Evolutionary conservation across 1,140 invertebrate species (phyloP).

Genomic region (Cydia splendana): DNA sequence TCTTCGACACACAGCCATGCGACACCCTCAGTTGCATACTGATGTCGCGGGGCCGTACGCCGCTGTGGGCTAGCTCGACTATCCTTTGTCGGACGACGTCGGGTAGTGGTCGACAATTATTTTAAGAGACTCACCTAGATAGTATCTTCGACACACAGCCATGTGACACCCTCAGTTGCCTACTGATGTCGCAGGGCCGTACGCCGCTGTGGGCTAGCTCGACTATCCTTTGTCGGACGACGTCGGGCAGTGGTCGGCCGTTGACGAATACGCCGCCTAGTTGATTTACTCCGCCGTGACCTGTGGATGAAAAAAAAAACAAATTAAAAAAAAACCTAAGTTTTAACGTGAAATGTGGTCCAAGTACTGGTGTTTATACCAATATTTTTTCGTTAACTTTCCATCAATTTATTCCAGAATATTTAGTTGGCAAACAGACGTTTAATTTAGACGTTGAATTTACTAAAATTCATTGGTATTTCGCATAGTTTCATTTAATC

Average conservation of each 20-base stretch:
- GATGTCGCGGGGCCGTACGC: conserved; percentile 96
- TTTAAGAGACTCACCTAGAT: conserved; percentile 86
- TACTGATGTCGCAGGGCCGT: conserved; percentile 95
- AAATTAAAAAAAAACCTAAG: conserved; percentile 20
- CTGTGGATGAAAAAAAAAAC: conserved; percentile 78
- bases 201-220: conserved; percentile 97
- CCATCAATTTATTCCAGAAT: too few species aligned
- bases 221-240: conserved; percentile 96
- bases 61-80: conserved; percentile 87
- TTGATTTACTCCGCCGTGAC: conserved; percentile 97
- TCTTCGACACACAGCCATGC: conserved; percentile 96
- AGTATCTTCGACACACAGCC: conserved; percentile 97
- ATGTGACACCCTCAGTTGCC: conserved; percentile 94
- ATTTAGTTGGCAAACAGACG: too few species aligned
- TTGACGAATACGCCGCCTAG: conserved; percentile 98
- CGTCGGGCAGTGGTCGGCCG: conserved; percentile 95
- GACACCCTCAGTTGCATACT: conserved; percentile 93
- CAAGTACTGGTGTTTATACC: too few species aligned
- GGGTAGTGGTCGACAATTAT: conserved; percentile 86
- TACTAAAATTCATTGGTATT: too few species aligned
- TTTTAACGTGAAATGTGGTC: too few species aligned
- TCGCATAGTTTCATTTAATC: too few species aligned
- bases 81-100: conserved; percentile 79
- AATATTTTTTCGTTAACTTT: too few species aligned
- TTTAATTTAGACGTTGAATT: too few species aligned